Evolutionary conservation across 2,113 vertebrate species (phyloP), one percentile per base, ranked within the genome.

Genomic region (Ptychochromis oligacanthus): DNA sequence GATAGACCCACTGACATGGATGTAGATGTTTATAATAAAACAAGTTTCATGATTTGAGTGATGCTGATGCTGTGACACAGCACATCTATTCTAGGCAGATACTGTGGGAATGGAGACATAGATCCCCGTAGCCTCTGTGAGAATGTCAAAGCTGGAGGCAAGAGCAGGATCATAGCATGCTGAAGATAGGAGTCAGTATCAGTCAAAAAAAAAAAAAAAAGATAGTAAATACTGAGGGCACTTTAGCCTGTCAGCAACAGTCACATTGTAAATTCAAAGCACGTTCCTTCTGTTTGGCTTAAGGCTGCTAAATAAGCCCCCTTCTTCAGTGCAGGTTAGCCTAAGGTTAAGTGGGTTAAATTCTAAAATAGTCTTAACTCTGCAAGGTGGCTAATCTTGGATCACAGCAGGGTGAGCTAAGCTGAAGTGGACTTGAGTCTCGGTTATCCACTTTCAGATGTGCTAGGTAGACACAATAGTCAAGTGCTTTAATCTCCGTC

Each of bases 311-410:
- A 84, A 79, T 82, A 78, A 87, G 31, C 87, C 79, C 43, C 26
- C 43, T 72, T 76, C 40, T 74, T 49, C 56, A 24, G 79, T 59
- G 59, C 34, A 8, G 36, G 82, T 79, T 82, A 82, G 88, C 89
- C 61, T 13, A 9, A 46, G 82, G 88, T 93, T 91, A 91, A 91
- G 70, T 87, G 85, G 89, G 85, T 90, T 87, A 81, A 79, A 81
- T 74, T 91, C 82, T 59, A 81, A 93, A 92, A 93, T 87, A 77
- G 75, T 85, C 74, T 91, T 92, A 89, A 89, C 87, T 84, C 43
- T 70, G 64, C 87, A 86, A 93, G 83, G 87, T 90, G 82, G 87
- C 82, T 91, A 88, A 94, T 92, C 92, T 87, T 60, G 87, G 91
- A 85, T 91, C 82, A 90, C 87, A 87, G 83, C 74, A 38, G 85